Conservation (phyloP, 2,888 invertebrate species). For the Thera britannica region DNA sequence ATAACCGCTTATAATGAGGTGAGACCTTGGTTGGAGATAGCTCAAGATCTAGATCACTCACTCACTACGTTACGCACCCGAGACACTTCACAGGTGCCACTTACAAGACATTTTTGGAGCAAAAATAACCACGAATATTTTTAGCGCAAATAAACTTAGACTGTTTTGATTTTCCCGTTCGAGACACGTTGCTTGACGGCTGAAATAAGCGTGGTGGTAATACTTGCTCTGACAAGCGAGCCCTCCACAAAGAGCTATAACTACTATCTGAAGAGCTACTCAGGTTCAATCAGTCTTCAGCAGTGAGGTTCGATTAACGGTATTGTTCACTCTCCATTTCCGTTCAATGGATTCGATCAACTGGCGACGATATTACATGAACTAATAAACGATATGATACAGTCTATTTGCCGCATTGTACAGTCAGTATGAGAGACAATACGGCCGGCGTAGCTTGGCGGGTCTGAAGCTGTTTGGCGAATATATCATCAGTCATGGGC, state of each 20-base stretch:
- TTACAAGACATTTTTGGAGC: too few species aligned
- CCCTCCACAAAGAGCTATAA: slow-evolving; percentile 14
- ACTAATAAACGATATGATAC: background rate
- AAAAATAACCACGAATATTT: background rate
- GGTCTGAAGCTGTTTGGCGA: too few species aligned
- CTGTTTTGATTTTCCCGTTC: background rate
- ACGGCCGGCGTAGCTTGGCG: too few species aligned
- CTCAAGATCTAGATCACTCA: too few species aligned
- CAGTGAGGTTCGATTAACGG: slow-evolving; percentile 56
- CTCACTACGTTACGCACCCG: too few species aligned
- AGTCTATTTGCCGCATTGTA: too few species aligned
- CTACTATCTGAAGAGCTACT: slow-evolving; percentile 55
- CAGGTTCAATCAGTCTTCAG: slow-evolving; percentile 60
- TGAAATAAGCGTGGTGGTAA: too few species aligned
- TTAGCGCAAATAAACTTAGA: background rate
- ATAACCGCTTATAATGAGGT: too few species aligned
- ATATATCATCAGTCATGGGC: too few species aligned
- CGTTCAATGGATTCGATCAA: slow-evolving; percentile 49
- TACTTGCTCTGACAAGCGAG: background rate
- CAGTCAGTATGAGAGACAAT: too few species aligned
- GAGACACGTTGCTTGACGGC: background rate
- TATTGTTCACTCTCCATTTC: slow-evolving; percentile 59
- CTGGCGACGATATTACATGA: slow-evolving; percentile 29
- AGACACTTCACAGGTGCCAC: too few species aligned
- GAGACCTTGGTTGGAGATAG: too few species aligned